phyloP scores from a whole-genome alignment of 2,113 vertebrate genomes.

The Psammodynastes pulverulentus region DNA sequence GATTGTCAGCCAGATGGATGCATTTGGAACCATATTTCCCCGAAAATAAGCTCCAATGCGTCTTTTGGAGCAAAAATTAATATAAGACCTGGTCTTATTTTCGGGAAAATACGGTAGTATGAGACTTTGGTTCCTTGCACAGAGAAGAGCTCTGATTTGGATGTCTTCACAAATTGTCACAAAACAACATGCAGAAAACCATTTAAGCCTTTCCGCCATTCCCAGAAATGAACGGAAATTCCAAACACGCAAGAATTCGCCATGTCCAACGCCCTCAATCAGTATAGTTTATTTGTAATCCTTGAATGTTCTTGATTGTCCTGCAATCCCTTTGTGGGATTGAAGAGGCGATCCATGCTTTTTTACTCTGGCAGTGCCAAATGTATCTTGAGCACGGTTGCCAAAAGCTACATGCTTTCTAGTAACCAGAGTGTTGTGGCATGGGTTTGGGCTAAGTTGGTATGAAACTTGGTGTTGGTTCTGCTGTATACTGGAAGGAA shows the following conservation, averaged over 20 bases:
- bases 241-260: neutral
- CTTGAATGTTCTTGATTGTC: neutral
- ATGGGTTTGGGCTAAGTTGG: slow-evolving; percentile 57
- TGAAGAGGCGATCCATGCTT: slow-evolving; percentile 14
- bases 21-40: too few relatives aligned
- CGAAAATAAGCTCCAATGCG: too few relatives aligned
- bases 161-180: neutral
- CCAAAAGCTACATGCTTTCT: slow-evolving; percentile 57
- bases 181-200: neutral
- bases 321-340: neutral
- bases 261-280: neutral
- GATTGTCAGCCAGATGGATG: too few relatives aligned
- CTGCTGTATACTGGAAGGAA: slow-evolving; percentile 65
- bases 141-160: neutral
- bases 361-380: slow-evolving; percentile 37
- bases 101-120: too few relatives aligned
- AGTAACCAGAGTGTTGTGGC: slow-evolving; percentile 41
- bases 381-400: slow-evolving; percentile 41
- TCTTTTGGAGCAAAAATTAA: too few relatives aligned
- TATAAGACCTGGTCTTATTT: too few relatives aligned
- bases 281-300: neutral
- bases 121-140: neutral
- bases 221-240: neutral
- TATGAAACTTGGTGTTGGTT: slow-evolving; percentile 46
- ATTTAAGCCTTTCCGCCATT: neutral